A percentile compares a stretch with the other conserved stretches of the same genome.
These are phyloP conservation scores for Xiphophorus couchianus DNA, from an alignment of 2,113 vertebrate genomes.

Conservation along the genomic window DNA sequence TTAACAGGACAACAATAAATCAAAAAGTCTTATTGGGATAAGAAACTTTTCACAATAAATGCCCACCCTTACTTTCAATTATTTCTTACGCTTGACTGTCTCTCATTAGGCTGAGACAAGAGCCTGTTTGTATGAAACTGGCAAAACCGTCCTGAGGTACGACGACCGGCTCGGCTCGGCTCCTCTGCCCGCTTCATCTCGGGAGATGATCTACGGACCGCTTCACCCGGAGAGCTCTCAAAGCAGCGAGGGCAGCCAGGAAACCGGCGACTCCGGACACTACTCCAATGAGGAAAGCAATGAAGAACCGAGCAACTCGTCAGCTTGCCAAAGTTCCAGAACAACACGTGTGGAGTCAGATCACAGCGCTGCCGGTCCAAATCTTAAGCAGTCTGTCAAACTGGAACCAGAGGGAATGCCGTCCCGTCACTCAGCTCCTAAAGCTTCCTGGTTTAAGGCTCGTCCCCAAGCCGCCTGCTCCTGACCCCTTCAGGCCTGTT, in stretches of 20 bases:
- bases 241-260: slow-evolving; percentile 89
- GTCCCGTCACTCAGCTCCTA: slow-evolving; percentile 20
- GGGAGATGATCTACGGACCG: slow-evolving; percentile 73
- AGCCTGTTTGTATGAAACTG: slow-evolving; percentile 84
- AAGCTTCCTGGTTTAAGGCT: slow-evolving; percentile 4
- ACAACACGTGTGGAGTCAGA: slow-evolving; percentile 38
- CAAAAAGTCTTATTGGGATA: no score
- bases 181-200: slow-evolving; percentile 65
- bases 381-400: slow-evolving; percentile 50
- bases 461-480: slow-evolving; percentile 28
- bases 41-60: no score
- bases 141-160: slow-evolving; percentile 77
- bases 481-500: slow-evolving; percentile 44
- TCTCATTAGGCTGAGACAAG: slow-evolving; percentile 76
- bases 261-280: slow-evolving; percentile 91
- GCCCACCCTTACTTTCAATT: background rate
- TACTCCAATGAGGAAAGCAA: slow-evolving; percentile 91
- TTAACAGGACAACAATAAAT: no score
- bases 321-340: slow-evolving; percentile 60
- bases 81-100: background rate
- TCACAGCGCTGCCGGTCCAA: background rate
- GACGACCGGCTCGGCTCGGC: slow-evolving; percentile 67
- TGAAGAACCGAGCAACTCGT: slow-evolving; percentile 78
- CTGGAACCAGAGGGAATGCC: slow-evolving; percentile 51
- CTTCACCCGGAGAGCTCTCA: slow-evolving; percentile 87